These are phyloP conservation scores for Ganaspis sp. DNA, from an alignment of 1,140 invertebrate genomes.

Conservation along the genomic window DNA sequence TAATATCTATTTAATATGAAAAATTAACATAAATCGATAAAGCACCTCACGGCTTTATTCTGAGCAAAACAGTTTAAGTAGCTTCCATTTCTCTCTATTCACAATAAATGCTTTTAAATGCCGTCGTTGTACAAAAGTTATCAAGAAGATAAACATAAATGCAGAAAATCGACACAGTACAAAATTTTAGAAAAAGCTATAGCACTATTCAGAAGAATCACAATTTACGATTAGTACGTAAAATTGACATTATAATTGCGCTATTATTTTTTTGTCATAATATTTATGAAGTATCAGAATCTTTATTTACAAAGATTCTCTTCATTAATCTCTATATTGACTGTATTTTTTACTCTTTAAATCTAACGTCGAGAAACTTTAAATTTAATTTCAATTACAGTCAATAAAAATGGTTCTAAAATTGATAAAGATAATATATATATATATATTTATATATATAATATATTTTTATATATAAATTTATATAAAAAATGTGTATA, in stretches of 20 bases:
- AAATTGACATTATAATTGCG: conserved; percentile 29
- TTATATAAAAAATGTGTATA: neutral
- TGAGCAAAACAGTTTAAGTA: conserved; percentile 19
- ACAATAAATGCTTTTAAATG: conserved; percentile 1
- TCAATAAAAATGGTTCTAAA: neutral
- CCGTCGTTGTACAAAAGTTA: conserved; percentile 8
- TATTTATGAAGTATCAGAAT: neutral
- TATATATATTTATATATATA: too few species aligned
- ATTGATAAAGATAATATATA: neutral
- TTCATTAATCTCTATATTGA: neutral
- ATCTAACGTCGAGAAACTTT: neutral
- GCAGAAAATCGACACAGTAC: neutral
- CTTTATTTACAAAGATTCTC: neutral
- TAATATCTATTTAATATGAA: conserved; percentile 8
- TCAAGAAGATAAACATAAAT: neutral
- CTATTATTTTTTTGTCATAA: conserved; percentile 7
- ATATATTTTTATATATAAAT: neutral
- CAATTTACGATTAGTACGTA: conserved; percentile 12
- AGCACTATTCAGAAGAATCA: neutral
- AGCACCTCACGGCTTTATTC: neutral
- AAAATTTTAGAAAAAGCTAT: neutral
- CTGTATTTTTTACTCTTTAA: neutral
- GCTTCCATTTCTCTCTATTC: neutral
- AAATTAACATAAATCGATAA: neutral
- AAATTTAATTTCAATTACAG: neutral